phyloP scores from a whole-genome alignment of 2,113 vertebrate genomes.

The Suncus etruscus region DNA sequence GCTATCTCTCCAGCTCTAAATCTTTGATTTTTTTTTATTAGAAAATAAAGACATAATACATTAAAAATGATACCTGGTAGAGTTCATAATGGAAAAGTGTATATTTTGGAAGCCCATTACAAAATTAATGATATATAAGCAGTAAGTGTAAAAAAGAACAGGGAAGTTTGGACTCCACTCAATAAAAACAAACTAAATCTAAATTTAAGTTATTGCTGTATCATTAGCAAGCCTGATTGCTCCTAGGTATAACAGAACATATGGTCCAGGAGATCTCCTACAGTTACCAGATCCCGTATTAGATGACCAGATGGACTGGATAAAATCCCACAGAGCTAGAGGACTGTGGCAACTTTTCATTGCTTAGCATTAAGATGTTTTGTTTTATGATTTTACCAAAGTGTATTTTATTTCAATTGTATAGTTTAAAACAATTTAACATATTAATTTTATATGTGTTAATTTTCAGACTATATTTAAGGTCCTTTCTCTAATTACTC shows the following conservation, averaged over 20 bases:
- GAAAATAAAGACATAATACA: not conserved
- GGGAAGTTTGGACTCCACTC: conserved; percentile 77
- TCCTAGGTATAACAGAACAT: conserved; percentile 83
- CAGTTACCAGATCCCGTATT: conserved; percentile 81
- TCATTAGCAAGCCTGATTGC: conserved; percentile 80
- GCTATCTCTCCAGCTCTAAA: too few species aligned
- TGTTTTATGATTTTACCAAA: conserved; percentile 38
- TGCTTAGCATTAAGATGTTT: conserved; percentile 75
- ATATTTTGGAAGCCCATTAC: conserved; percentile 57
- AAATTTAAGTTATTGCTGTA: conserved; percentile 80
- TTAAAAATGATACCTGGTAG: conserved; percentile 34
- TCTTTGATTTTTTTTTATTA: not conserved
- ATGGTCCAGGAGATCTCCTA: conserved; percentile 86
- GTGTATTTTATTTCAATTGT: conserved; percentile 10
- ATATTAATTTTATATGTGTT: conserved; percentile 39
- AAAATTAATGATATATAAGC: conserved; percentile 74
- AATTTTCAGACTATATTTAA: conserved; percentile 48
- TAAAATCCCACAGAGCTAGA: conserved; percentile 77
- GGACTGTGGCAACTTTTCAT: conserved; percentile 66
- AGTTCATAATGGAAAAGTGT: conserved; percentile 36
- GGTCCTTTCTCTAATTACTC: not conserved
- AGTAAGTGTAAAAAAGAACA: conserved; percentile 72
- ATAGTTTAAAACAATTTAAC: not conserved
- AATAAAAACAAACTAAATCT: conserved; percentile 79
- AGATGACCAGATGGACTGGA: conserved; percentile 88